Base-by-base conservation (phyloP, 2,888 invertebrate genomes). In the Punctoribates punctum region DNA sequence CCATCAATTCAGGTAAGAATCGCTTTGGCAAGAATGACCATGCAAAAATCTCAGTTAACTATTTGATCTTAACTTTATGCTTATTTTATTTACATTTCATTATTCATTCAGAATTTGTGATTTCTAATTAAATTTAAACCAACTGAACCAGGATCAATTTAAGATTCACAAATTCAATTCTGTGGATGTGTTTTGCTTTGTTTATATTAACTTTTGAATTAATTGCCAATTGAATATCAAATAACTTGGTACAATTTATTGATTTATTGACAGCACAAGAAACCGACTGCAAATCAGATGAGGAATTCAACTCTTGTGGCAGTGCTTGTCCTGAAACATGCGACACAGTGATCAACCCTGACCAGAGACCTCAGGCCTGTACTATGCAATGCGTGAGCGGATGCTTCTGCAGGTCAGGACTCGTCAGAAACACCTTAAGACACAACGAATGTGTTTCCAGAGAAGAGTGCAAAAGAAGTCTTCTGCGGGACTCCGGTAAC, bases 271-370 rank as follows among this genome's bases (percentile, higher is more conserved):
- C 34, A n/a, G 13, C 48, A 6, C 25, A 60, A 17, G 60, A 60
- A 23, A 57, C 17, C 4, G 62, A 65, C n/a, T 75, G 75, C 38
- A 5, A 23, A 1, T 4, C 48, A 17, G 34, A 73, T 73, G 75
- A 75, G 38, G 73, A 17, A n/a, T 75, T 48, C 72, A 51, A 27
- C 9, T 73, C 73, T 5, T 75, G 75, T 62, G 75, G 75, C 15
- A n/a, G 38, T 15, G 38, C 54, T 20, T 75, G 75, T 46, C 75
- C 75, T n/a, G 72, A 51, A 1, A 75, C 72, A 11, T 75, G 75
- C 60, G 75, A 75, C 0, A 8, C 48, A 3, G 34, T 75, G 1
- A 25, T 72, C 9, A 46, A 23, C 38, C 13, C 17, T 15, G 23
- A 60, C 6, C 8, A 9, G 6, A 23, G 27, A 23, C 65, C 65